Percentiles rank a stretch among this genome's conserved stretches.
Evolutionary conservation across 2,113 vertebrate species (phyloP).

Genomic region (Chrysochloris asiatica): DNA sequence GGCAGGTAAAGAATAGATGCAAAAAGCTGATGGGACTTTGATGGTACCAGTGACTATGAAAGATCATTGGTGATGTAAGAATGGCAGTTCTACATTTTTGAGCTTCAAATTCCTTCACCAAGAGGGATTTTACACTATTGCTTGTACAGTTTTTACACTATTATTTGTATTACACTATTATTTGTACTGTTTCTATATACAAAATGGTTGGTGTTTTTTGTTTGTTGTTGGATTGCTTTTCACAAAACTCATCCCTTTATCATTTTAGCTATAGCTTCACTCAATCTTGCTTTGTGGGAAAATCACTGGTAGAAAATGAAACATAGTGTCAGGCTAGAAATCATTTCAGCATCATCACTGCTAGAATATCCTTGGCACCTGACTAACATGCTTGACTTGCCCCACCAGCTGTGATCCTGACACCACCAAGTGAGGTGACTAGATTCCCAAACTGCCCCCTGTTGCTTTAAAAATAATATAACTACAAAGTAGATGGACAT

Average conservation of each 20-base stretch:
- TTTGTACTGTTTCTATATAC: neutral
- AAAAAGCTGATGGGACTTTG: neutral
- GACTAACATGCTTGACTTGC: neutral
- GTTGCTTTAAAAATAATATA: conserved; percentile 16
- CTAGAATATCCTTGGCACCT: neutral
- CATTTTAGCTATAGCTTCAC: neutral
- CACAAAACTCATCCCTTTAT: neutral
- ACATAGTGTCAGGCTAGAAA: neutral
- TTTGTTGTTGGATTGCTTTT: neutral
- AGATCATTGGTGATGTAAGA: neutral
- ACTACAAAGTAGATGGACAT: neutral
- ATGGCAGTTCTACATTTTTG: neutral
- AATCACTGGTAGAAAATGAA: neutral
- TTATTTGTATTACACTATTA: conserved; percentile 29
- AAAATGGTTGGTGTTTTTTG: neutral
- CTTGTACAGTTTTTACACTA: neutral
- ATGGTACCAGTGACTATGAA: neutral
- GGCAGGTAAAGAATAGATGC: neutral
- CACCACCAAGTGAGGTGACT: neutral
- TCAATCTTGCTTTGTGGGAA: neutral
- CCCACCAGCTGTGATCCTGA: neutral
- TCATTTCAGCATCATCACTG: neutral
- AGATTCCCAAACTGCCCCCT: neutral
- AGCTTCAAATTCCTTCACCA: neutral
- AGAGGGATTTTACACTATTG: neutral